These are phyloP conservation scores for Castor canadensis DNA, from an alignment of 2,113 vertebrate genomes.

Conservation along the genomic window DNA sequence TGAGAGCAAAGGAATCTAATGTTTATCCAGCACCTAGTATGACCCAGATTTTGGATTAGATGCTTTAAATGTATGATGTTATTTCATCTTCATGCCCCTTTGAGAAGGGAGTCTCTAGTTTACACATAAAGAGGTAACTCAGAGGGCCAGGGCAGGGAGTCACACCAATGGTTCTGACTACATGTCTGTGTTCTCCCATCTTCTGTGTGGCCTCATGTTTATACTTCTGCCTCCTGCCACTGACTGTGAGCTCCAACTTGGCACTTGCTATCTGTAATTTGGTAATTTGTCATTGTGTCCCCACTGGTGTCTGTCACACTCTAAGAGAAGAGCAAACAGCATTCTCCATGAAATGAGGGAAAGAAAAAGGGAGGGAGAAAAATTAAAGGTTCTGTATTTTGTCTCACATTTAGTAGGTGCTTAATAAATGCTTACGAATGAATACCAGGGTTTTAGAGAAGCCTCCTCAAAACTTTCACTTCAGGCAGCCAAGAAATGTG, in stretches of 20 bases:
- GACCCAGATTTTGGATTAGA: neutral
- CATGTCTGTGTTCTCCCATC: neutral
- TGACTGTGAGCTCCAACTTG: neutral
- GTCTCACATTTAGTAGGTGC: neutral
- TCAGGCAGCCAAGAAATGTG: neutral
- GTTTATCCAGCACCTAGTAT: neutral
- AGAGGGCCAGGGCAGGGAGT: neutral
- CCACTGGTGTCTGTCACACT: neutral
- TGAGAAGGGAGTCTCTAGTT: neutral
- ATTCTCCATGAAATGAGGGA: neutral
- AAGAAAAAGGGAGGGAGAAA: neutral
- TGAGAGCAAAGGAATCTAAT: neutral
- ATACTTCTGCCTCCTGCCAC: neutral
- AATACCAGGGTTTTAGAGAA: neutral
- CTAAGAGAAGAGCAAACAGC: neutral
- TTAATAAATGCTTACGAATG: slow-evolving; percentile 32
- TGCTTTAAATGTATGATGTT: neutral
- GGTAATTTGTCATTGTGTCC: neutral
- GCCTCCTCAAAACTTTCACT: neutral
- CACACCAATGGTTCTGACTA: neutral
- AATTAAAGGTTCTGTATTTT: neutral
- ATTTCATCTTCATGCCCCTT: neutral
- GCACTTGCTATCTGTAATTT: neutral
- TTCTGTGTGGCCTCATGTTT: neutral
- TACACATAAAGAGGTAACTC: slow-evolving; percentile 32